Evolutionary conservation across 1,140 invertebrate genomes (phyloP).

Genomic region (Acromyrmex heyeri): DNA sequence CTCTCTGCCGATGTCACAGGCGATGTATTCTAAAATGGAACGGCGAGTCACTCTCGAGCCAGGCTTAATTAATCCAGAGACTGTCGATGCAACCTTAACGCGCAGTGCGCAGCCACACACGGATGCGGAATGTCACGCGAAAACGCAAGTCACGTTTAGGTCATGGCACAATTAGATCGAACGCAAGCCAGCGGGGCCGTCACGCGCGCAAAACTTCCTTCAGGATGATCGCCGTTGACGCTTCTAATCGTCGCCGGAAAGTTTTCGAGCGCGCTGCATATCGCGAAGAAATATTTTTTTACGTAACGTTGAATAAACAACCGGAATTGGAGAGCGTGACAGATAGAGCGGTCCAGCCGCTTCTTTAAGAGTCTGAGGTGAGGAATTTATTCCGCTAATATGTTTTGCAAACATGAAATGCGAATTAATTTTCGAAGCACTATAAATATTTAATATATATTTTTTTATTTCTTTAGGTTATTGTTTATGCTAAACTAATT

Average conservation of each 20-base stretch:
- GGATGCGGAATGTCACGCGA: constrained; percentile 59
- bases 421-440: neutral
- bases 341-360: neutral
- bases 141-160: constrained; percentile 64
- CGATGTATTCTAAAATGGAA: constrained; percentile 22
- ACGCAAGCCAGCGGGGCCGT: constrained; percentile 35
- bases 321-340: neutral
- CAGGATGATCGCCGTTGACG: constrained; percentile 25
- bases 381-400: neutral
- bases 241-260: constrained; percentile 40
- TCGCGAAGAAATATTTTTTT: constrained; percentile 1
- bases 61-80: constrained; percentile 57
- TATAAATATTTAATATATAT: neutral
- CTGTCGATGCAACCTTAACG: constrained; percentile 30
- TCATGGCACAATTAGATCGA: constrained; percentile 63
- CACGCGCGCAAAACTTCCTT: constrained; percentile 51
- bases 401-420: neutral
- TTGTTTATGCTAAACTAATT: neutral
- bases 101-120: constrained; percentile 39
- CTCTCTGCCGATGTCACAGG: neutral
- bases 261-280: neutral
- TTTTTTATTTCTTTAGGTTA: neutral
- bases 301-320: constrained; percentile 3
- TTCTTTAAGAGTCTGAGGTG: neutral
- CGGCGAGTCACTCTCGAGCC: constrained; percentile 15